Percentiles rank a stretch among this genome's conserved stretches.
Evolutionary conservation across 2,113 vertebrate species (phyloP).

Genomic region (Paracanthobrama guichenoti): DNA sequence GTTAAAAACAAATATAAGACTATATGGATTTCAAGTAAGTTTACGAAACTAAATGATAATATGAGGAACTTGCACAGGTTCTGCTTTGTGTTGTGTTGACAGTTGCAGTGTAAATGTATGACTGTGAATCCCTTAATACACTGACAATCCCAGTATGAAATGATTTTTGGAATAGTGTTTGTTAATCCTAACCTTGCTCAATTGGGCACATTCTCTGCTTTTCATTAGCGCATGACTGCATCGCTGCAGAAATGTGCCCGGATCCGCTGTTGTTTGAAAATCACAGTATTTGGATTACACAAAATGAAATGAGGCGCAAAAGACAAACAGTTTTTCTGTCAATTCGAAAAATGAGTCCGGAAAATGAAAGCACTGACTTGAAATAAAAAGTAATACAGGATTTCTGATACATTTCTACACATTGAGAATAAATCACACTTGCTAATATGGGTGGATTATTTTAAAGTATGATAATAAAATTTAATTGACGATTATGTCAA

Average conservation of each 20-base stretch:
- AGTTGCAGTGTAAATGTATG: not conserved
- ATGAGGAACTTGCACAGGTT: not conserved
- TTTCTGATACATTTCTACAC: not conserved
- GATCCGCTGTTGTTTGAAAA: constrained; percentile 40
- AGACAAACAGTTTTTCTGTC: constrained; percentile 14
- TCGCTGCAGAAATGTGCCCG: constrained; percentile 26
- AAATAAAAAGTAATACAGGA: not conserved
- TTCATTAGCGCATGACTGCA: constrained; percentile 36
- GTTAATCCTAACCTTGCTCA: constrained; percentile 43
- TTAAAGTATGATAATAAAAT: not conserved
- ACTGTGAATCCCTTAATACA: constrained; percentile 15
- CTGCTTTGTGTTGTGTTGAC: not conserved
- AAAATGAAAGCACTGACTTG: not conserved
- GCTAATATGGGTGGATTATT: not conserved
- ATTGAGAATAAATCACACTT: not conserved
- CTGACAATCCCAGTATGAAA: constrained; percentile 24
- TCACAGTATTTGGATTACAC: constrained; percentile 42
- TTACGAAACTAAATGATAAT: not conserved
- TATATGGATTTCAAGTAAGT: too few species aligned
- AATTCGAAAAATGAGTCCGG: constrained; percentile 20
- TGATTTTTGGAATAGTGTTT: constrained; percentile 34
- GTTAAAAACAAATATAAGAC: too few species aligned
- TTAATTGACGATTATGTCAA: not conserved
- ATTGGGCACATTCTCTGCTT: constrained; percentile 37
- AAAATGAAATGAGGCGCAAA: constrained; percentile 28